Base-by-base conservation (phyloP, 2,888 invertebrate species). In the Hyposoter didymator region DNA sequence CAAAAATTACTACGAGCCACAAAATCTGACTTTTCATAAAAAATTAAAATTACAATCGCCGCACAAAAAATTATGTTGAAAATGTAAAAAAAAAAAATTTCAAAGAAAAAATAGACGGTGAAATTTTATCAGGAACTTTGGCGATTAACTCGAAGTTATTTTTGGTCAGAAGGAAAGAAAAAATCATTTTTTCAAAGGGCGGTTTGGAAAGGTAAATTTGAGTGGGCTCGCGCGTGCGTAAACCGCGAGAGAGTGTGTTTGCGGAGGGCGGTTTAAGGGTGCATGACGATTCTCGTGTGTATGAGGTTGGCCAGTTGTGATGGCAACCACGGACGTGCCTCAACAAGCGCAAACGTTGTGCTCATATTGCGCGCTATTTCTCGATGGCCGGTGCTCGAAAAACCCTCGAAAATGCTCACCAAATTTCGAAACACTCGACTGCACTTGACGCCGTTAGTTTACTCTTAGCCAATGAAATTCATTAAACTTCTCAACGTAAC, bases 271-370 rank as follows among this genome's bases (percentile, higher is more conserved):
- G 32, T 73, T 47, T 49, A 59, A 81, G 74, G 67, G 66, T 83
- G 76, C 39, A 52, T 28, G 67, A 73, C 66, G 75, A 84, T 84
- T 78, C 70, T 70, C 32, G 70, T 78, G 67, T 75, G 52, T 17
- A 49, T 47, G 35, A 78, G 52, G 80, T 67, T 74, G 52, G 87
- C 74, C 89, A 91, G 91, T 91, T 90, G 91, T 90, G 90, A 91
- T 89, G 88, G 90, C 88, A 90, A 91, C 89, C 86, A 78, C 62
- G 78, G 82, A 80, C 70, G 84, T 86, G 87, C 75, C 85, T 78
- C 75, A 66, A 80, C 82, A 72, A 59, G 78, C 70, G 75, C 76
- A 76, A 85, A 55, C 69, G 47, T 84, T 69, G 73, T 72, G 74
- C 72, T 28, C 49, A 52, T 64, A 72, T 45, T 74, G 59, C 39